phyloP scores from a whole-genome alignment of 92 coral and sea anemone species.

The Hydrozoanthus gracilis region DNA sequence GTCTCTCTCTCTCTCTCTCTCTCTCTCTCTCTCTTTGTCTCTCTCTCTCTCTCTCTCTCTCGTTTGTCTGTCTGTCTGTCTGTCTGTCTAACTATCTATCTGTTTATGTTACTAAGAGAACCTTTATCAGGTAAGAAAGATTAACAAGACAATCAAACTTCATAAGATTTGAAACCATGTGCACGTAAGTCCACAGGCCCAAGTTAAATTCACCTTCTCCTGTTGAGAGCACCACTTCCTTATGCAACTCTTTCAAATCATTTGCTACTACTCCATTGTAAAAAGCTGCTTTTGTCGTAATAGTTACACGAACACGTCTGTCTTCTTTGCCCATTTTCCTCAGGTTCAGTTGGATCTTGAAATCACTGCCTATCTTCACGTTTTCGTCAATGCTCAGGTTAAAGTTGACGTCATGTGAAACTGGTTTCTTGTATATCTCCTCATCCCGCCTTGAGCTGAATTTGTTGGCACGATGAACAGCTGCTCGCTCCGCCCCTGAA shows the following conservation, averaged over 20 bases:
- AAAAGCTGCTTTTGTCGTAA: constrained; percentile 68
- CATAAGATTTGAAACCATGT: too few species aligned
- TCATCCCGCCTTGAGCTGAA: constrained; percentile 54
- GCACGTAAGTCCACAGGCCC: too few species aligned
- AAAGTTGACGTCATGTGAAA: constrained; percentile 64
- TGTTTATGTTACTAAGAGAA: too few species aligned
- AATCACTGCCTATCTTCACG: constrained; percentile 68
- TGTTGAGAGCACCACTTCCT: constrained; percentile 38
- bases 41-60: too few species aligned
- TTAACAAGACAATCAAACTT: too few species aligned
- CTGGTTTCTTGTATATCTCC: constrained; percentile 53
- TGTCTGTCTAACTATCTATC: too few species aligned
- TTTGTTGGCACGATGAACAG: constrained; percentile 64
- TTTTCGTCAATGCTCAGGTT: constrained; percentile 52
- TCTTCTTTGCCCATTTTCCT: constrained; percentile 47
- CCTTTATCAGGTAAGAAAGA: too few species aligned
- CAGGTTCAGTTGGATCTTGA: constrained; percentile 53
- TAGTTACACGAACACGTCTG: constrained; percentile 58
- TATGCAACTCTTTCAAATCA: constrained; percentile 29
- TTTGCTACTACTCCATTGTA: constrained; percentile 76
- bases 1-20: too few species aligned
- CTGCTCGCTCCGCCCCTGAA: constrained; percentile 64
- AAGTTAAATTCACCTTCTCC: constrained; percentile 36
- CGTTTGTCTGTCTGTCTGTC: too few species aligned
- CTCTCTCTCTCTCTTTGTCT: too few species aligned